Base-by-base conservation (phyloP, 2,113 vertebrate species). In the Delphinus delphis region DNA sequence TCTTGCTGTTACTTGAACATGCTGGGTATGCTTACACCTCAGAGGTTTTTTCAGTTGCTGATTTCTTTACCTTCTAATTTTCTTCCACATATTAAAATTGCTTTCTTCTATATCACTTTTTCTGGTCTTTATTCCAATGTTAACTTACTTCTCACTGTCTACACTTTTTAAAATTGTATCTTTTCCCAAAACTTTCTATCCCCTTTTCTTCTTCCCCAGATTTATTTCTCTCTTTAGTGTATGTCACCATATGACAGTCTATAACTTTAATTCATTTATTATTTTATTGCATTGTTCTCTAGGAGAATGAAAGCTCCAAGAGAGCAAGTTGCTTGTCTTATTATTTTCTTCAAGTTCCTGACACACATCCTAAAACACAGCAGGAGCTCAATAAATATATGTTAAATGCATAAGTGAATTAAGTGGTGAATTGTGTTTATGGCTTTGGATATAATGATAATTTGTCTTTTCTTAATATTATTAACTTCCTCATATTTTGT, bases 71-170 rank as follows among this genome's bases (percentile, higher is more conserved):
- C 15, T 95, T 81, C 15, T 47, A 60, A 76, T 31, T 92, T 80
- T 18, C 13, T 8, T 58, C 87, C 12, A 53, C 9, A 18, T 83
- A 60, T 60, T 12, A 47, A 84, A 63, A 67, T 33, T 47, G 0
- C 1, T 58, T 73, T 68, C 8, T 67, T 50, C 6, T 8, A 5
- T 67, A 73, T 60, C 36, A 83, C 3, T 9, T 82, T 60, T 81
- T 76, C 12, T 77, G 6, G 8, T 71, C 12, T 82, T 68, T 53
- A 63, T 77, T 60, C 8, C 1, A 20, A 25, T 50, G 55, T 80
- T 84, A 50, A 88, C 15, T 85, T 97, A 71, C 8, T 88, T 84
- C 20, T 77, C 77, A 92, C 9, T 84, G 26, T 50, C n/a, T 33
- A 63, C 11, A 25, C 26, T 80, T 36, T 92, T 88, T 25, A 23